Base-by-base conservation (phyloP, 2,888 invertebrate genomes). In the Drosophila greeni region DNA sequence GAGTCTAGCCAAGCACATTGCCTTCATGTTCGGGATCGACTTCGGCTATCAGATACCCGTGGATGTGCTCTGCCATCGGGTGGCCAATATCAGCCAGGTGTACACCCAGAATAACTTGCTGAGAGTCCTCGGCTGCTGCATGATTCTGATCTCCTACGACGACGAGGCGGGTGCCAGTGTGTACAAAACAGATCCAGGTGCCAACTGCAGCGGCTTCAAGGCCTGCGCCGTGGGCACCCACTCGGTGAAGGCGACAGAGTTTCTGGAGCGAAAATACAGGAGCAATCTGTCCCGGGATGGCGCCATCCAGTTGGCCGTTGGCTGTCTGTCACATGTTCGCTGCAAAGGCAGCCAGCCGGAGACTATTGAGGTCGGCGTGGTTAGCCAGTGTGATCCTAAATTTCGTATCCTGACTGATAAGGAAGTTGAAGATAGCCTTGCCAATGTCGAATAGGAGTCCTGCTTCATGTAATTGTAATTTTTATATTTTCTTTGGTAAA, bases 41-140 rank as follows among this genome's bases (percentile, higher is more conserved):
- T 95, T 94, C 86, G 98, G 97, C 33, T 95, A 95, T 80, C 95
- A 97, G 76, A 97, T 99, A 88, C 97, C 99, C 0, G 94, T 97
- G 64, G 98, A 99, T 89, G 92, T 95, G 73, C 90, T 99, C 69
- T 97, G 98, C 83, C 93, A 96, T 72, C 93, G 98, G 76, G 94
- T 99, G 43, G 98, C 99, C 0, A 99, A 99, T 88, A 95, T 98
- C 74, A 95, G 95, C 60, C 95, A 96, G 89, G 97, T 99, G 26
- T 99, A 99, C 90, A 99, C 99, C 0, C 99, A 99, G 90, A 99
- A 98, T 90, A 99, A 99, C n/a, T 98, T 98, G 90, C 98, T 99
- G 98, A 92, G 99, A 71, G 99, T 99, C 0, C 92, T 99, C 6
- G 99, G 97, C 24, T 97, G 97, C 90, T 91, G 92, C 86, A 98